These are phyloP conservation scores for Acanthosepion lycidas DNA, from an alignment of 2,888 invertebrate species.

Conservation along the genomic window DNA sequence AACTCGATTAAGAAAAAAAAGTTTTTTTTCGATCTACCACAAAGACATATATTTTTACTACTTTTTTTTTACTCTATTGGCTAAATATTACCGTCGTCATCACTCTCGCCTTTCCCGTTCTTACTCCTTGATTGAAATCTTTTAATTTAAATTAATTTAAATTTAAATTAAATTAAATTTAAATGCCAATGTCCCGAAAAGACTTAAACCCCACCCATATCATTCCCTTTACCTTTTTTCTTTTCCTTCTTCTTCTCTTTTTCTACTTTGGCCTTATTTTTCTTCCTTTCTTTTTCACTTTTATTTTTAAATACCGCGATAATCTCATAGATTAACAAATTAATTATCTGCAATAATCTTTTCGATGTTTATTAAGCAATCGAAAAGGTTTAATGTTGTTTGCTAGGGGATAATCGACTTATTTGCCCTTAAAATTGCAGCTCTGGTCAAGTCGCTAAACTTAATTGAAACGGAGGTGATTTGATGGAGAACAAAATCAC, in stretches of 20 bases:
- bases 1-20: too few relatives aligned
- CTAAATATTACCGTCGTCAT: too few relatives aligned
- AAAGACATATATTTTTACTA: too few relatives aligned
- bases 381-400: constrained; percentile 17
- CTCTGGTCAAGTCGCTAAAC: too few relatives aligned
- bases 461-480: neutral
- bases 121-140: too few relatives aligned
- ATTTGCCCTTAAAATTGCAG: neutral
- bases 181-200: too few relatives aligned
- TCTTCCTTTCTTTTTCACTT: neutral
- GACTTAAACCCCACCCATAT: too few relatives aligned
- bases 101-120: too few relatives aligned
- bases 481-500: neutral
- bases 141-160: too few relatives aligned
- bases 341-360: neutral
- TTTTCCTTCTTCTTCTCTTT: neutral
- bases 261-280: neutral
- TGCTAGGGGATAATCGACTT: neutral
- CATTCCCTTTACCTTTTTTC: neutral
- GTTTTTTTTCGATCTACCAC: too few relatives aligned
- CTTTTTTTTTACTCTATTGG: too few relatives aligned
- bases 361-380: neutral
- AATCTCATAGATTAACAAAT: neutral
- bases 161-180: too few relatives aligned
- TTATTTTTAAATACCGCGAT: neutral